Conservation (phyloP, 2,797 vertebrate genomes). For the Odontamblyopus lacepedii region DNA sequence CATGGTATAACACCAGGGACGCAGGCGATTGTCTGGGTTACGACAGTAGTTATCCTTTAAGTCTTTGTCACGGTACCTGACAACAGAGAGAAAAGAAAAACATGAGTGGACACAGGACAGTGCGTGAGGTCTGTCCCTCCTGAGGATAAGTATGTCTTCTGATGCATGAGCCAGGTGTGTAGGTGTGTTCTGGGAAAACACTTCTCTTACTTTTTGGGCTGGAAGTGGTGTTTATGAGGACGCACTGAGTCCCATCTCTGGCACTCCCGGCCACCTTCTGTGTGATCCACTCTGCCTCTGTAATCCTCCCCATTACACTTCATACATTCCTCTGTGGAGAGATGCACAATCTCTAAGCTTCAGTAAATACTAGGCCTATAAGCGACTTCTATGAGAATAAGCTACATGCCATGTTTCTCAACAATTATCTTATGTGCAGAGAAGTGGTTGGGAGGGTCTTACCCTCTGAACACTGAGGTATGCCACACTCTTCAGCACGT, state of each 20-base stretch:
- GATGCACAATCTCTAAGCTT: slow-evolving; percentile 11
- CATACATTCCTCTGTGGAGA: slow-evolving; percentile 87
- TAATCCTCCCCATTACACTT: slow-evolving; percentile 93
- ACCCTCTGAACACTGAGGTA: slow-evolving; percentile 94
- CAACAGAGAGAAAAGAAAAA: slow-evolving; percentile 12
- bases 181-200: slow-evolving; percentile 39
- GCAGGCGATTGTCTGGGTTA: slow-evolving; percentile 91
- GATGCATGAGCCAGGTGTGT: slow-evolving; percentile 51
- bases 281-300: slow-evolving; percentile 90
- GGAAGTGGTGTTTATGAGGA: slow-evolving; percentile 89
- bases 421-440: neutral
- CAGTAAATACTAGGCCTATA: neutral
- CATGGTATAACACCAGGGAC: slow-evolving; percentile 96
- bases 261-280: slow-evolving; percentile 90
- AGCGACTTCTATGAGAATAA: slow-evolving; percentile 12
- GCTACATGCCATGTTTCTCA: neutral
- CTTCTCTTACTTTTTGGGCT: slow-evolving; percentile 89
- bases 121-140: slow-evolving; percentile 44
- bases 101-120: slow-evolving; percentile 34
- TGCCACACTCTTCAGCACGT: slow-evolving; percentile 89
- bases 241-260: slow-evolving; percentile 93
- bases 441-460: slow-evolving; percentile 36
- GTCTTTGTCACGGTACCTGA: slow-evolving; percentile 91
- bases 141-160: slow-evolving; percentile 38
- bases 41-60: slow-evolving; percentile 98